Evolutionary conservation across 2,797 vertebrate species (phyloP).

Genomic region (Enteromius treurensis): DNA sequence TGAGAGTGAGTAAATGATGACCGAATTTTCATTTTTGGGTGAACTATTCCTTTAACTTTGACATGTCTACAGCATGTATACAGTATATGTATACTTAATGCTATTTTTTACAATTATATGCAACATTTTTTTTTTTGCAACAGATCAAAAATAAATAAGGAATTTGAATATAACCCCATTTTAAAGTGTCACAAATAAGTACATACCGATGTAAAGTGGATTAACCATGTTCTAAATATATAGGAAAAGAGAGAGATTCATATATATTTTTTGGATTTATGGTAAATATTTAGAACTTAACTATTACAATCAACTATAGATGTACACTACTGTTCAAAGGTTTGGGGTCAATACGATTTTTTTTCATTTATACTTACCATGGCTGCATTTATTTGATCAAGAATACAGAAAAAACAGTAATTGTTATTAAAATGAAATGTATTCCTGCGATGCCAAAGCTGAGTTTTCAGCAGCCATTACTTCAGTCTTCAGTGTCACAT

Average conservation of each 20-base stretch:
- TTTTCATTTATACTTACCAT: background rate
- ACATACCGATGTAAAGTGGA: background rate
- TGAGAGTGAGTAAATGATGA: too few species aligned
- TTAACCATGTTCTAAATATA: background rate
- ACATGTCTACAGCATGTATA: background rate
- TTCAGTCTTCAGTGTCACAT: background rate
- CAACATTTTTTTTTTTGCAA: background rate
- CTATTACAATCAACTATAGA: background rate
- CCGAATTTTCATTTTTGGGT: too few species aligned
- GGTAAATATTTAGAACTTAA: background rate
- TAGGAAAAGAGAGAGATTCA: background rate
- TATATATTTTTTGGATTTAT: background rate
- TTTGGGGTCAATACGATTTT: background rate
- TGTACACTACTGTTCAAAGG: background rate
- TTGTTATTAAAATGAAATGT: background rate
- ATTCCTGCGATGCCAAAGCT: background rate
- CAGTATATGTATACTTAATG: background rate
- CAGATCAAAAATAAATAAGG: background rate
- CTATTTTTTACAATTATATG: background rate
- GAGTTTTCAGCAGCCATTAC: background rate
- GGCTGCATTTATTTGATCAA: background rate
- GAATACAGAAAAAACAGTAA: background rate
- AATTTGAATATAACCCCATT: background rate
- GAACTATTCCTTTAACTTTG: background rate
- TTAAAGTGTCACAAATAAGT: background rate